phyloP scores from a whole-genome alignment of 2,888 invertebrate species.

The Iphiclides podalirius region DNA sequence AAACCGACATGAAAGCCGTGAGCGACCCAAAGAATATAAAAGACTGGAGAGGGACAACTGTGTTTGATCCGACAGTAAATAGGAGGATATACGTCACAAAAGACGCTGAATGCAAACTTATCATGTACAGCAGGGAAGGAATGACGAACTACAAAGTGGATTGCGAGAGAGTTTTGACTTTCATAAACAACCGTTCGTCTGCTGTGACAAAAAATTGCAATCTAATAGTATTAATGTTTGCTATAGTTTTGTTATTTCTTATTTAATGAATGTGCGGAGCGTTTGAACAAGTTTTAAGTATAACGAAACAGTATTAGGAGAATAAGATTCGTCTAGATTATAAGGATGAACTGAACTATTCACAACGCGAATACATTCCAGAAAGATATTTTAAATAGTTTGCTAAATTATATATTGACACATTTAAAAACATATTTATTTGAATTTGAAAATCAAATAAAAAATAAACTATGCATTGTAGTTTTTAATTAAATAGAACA shows the following conservation, averaged over 20 bases:
- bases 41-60: constrained; percentile 52
- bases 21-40: constrained; percentile 36
- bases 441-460: too few relatives aligned
- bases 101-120: constrained; percentile 51
- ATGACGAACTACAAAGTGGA: constrained; percentile 54
- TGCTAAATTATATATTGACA: too few relatives aligned
- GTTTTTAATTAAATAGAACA: too few relatives aligned
- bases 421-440: too few relatives aligned
- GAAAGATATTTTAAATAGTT: too few relatives aligned
- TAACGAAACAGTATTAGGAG: neutral
- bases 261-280: neutral
- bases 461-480: too few relatives aligned
- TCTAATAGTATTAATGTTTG: neutral
- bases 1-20: constrained; percentile 32
- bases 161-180: constrained; percentile 53
- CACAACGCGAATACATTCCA: too few relatives aligned
- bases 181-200: constrained; percentile 44
- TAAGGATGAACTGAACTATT: too few relatives aligned
- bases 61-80: constrained; percentile 49
- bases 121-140: constrained; percentile 59
- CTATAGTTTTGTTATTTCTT: neutral
- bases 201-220: neutral
- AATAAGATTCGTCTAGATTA: too few relatives aligned
- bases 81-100: constrained; percentile 53
- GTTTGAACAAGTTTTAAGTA: too few relatives aligned